Evolutionary conservation across 2,113 vertebrate species (phyloP).

Genomic region (Campylomormyrus numenius): DNA sequence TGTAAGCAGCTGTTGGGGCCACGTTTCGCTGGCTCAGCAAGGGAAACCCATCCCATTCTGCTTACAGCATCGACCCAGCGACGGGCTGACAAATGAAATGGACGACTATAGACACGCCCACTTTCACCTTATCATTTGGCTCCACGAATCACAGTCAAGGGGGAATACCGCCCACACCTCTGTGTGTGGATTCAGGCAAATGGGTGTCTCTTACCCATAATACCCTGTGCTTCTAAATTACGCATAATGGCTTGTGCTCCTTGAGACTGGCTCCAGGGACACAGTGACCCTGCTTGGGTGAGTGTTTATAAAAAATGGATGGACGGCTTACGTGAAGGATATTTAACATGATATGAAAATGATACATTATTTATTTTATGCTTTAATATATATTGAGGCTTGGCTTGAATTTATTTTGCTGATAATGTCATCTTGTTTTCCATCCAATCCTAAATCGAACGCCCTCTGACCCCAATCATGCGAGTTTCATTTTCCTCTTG

Average conservation of each 20-base stretch:
- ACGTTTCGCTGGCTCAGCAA: neutral
- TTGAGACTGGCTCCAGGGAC: neutral
- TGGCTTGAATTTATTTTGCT: neutral
- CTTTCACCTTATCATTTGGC: neutral
- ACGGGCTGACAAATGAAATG: neutral
- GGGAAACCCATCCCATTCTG: neutral
- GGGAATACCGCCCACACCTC: neutral
- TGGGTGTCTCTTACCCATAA: neutral
- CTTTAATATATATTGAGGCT: neutral
- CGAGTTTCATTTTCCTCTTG: neutral
- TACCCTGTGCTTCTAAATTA: neutral
- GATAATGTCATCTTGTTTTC: neutral
- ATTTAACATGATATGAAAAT: neutral
- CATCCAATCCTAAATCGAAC: neutral
- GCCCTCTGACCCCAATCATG: neutral
- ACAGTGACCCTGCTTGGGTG: neutral
- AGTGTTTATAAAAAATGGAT: neutral
- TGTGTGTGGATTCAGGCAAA: neutral
- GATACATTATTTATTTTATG: neutral
- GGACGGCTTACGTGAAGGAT: neutral
- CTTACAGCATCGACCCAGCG: neutral
- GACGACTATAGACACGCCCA: neutral
- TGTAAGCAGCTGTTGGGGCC: neutral
- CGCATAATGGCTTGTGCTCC: neutral
- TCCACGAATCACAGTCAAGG: neutral